Conservation (phyloP, 2,113 vertebrate genomes). For the Saccopteryx leptura region DNA sequence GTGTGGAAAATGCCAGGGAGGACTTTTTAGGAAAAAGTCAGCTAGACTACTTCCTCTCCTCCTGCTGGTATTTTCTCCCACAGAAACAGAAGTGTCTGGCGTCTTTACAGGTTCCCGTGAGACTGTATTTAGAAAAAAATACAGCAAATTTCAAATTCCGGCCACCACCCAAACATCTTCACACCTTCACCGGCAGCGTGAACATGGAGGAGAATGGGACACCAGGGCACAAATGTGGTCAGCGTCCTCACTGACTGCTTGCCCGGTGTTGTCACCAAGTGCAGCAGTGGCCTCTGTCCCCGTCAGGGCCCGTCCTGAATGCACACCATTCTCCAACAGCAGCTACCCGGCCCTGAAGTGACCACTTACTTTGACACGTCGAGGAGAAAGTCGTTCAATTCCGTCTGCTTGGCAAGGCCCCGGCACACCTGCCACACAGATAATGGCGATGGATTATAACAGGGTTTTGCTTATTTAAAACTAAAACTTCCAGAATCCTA, state of each 20-base stretch:
- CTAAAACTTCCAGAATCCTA: background rate
- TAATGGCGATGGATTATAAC: background rate
- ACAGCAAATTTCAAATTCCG: background rate
- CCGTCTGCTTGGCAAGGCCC: conserved; percentile 99
- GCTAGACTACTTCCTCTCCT: background rate
- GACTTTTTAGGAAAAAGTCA: background rate
- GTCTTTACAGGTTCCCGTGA: background rate
- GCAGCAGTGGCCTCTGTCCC: background rate
- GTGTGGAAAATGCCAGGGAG: background rate
- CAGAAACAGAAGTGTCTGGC: background rate
- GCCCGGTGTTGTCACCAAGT: background rate
- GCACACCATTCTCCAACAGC: too few species aligned
- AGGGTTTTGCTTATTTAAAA: background rate
- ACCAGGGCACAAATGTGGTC: too few species aligned
- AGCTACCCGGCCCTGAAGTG: background rate
- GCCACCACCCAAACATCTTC: accelerated
- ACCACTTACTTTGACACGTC: conserved; percentile 98
- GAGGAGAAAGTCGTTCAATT: conserved; percentile 98
- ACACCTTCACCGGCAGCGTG: background rate
- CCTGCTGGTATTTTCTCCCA: background rate
- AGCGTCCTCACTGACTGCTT: too few species aligned
- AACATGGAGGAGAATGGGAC: background rate
- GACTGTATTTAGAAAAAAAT: background rate
- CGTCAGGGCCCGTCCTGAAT: accelerated
- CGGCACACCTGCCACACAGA: conserved; percentile 93